These are phyloP conservation scores for Trididemnum miniatum DNA, from an alignment of 23 tunicate species.

Conservation along the genomic window DNA sequence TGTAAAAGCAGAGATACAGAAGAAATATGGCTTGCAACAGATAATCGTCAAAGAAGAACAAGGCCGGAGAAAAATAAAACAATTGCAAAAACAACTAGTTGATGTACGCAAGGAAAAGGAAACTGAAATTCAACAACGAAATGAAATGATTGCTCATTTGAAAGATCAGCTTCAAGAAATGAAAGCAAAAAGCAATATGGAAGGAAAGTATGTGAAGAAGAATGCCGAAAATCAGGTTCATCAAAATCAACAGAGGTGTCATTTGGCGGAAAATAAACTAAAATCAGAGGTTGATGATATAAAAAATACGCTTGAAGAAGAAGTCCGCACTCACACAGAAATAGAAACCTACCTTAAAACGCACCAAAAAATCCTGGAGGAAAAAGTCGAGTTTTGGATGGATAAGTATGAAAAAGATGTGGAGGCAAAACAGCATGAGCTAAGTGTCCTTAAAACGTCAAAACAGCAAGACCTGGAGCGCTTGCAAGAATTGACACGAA, in stretches of 20 bases:
- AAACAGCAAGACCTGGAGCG: slow-evolving; percentile 82
- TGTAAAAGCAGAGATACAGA: slow-evolving; percentile 48
- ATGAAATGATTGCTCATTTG: slow-evolving; percentile 98
- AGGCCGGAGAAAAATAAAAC: slow-evolving; percentile 80
- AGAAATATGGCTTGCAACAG: slow-evolving; percentile 65
- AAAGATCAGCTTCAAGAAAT: slow-evolving; percentile 97
- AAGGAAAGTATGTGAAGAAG: slow-evolving; percentile 98
- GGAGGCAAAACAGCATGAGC: slow-evolving; percentile 90
- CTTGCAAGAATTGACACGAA: slow-evolving; percentile 91
- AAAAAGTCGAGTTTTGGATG: slow-evolving; percentile 98
- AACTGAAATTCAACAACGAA: slow-evolving; percentile 83
- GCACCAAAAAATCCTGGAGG: slow-evolving; percentile 89
- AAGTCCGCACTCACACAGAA: slow-evolving; percentile 77
- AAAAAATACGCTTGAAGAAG: slow-evolving; percentile 51
- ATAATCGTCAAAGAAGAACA: slow-evolving; percentile 86
- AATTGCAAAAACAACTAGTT: slow-evolving; percentile 68
- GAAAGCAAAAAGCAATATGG: slow-evolving; percentile 97
- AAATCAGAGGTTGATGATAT: slow-evolving; percentile 62
- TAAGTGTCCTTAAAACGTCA: slow-evolving; percentile 60
- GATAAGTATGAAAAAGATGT: slow-evolving; percentile 94
- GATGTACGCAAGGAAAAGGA: slow-evolving; percentile 89
- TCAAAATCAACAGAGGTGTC: slow-evolving; percentile 74
- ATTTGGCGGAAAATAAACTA: slow-evolving; percentile 45
- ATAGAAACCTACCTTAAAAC: slow-evolving; percentile 79
- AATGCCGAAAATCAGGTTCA: slow-evolving; percentile 93